Evolutionary conservation across 2,888 invertebrate species (phyloP).

Genomic region (Phoenoteleia sp.): DNA sequence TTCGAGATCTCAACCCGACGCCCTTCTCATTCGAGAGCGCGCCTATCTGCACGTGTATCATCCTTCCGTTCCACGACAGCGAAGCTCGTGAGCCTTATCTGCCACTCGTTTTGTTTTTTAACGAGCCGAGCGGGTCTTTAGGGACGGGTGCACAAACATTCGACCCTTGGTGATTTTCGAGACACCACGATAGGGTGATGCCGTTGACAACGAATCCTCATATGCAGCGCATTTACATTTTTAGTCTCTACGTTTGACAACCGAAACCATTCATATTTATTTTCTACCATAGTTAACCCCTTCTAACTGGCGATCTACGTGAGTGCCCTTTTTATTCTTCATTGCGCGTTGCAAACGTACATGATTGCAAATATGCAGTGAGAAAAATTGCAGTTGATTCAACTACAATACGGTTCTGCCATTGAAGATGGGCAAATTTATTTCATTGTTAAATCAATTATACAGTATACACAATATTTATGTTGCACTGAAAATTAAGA

Average conservation of each 20-base stretch:
- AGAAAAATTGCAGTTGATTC: too few relatives aligned
- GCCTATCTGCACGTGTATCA: constrained; percentile 72
- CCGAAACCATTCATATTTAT: constrained; percentile 56
- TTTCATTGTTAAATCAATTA: too few relatives aligned
- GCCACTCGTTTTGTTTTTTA: constrained; percentile 77
- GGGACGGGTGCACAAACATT: constrained; percentile 68
- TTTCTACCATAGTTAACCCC: constrained; percentile 48
- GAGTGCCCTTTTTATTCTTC: constrained; percentile 5
- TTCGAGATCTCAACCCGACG: constrained; percentile 69
- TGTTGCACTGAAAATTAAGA: too few relatives aligned
- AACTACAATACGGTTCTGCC: too few relatives aligned
- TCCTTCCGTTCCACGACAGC: constrained; percentile 69
- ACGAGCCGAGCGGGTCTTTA: constrained; percentile 77
- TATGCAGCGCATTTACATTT: constrained; percentile 56
- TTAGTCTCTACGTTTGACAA: constrained; percentile 46
- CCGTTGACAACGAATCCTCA: constrained; percentile 65
- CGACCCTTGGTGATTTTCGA: constrained; percentile 70
- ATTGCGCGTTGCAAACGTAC: neutral
- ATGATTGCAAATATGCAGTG: too few relatives aligned
- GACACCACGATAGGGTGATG: constrained; percentile 62
- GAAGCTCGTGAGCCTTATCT: constrained; percentile 70
- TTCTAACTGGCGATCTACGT: neutral
- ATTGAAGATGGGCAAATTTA: too few relatives aligned
- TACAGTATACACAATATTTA: too few relatives aligned
- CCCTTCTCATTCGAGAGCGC: constrained; percentile 67